Evolutionary conservation across 2,113 vertebrate species (phyloP).

Genomic region (Zosterops japonicus): DNA sequence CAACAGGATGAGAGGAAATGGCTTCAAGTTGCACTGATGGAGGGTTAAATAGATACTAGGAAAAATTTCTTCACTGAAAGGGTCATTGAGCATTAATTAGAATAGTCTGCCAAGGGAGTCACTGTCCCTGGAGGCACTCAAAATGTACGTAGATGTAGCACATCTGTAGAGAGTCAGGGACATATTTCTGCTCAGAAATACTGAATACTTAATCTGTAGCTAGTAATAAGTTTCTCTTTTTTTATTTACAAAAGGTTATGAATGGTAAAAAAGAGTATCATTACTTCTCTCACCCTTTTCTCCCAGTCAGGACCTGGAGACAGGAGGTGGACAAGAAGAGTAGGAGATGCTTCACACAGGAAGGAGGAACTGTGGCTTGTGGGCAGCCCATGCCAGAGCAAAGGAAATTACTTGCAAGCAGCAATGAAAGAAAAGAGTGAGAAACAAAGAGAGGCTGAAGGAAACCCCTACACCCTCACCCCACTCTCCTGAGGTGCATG

Average conservation of each 20-base stretch:
- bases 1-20: neutral
- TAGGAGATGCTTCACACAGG: neutral
- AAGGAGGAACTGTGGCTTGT: neutral
- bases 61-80: neutral
- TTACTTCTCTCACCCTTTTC: neutral
- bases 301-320: too few relatives aligned
- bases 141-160: neutral
- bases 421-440: neutral
- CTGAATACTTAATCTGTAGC: neutral
- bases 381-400: neutral
- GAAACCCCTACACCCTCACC: neutral
- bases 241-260: slow-evolving; percentile 50
- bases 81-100: neutral
- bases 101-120: neutral
- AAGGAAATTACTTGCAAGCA: neutral
- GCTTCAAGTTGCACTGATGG: neutral
- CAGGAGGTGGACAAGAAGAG: neutral
- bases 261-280: neutral
- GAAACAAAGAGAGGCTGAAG: neutral
- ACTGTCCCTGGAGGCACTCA: too few relatives aligned
- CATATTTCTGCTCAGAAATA: neutral
- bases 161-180: neutral
- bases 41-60: neutral
- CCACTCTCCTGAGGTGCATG: too few relatives aligned
- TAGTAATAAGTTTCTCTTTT: slow-evolving; percentile 34